Evolutionary conservation across 2,888 invertebrate genomes (phyloP).

Genomic region (Sarcophaga carnaria): DNA sequence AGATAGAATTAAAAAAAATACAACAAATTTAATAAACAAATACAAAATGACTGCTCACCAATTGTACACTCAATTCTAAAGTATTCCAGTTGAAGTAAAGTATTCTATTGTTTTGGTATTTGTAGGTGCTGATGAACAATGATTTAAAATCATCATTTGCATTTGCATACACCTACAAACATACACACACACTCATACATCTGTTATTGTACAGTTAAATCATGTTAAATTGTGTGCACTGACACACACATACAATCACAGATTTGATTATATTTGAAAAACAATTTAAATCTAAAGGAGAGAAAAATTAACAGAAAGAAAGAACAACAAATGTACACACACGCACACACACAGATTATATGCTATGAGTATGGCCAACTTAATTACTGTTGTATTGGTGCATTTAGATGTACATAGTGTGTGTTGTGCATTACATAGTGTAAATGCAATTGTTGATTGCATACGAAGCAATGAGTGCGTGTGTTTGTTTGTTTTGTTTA

Average conservation of each 20-base stretch:
- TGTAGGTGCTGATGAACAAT: constrained; percentile 61
- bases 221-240: constrained; percentile 63
- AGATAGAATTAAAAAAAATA: not conserved
- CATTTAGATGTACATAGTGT: not conserved
- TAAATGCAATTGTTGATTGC: not conserved
- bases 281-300: constrained; percentile 49
- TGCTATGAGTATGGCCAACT: constrained; percentile 48
- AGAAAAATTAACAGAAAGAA: constrained; percentile 6
- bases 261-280: constrained; percentile 54
- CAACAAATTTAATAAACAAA: constrained; percentile 52
- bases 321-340: constrained; percentile 31
- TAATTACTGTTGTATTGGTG: constrained; percentile 41
- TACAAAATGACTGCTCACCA: not conserved
- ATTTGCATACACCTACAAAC: not conserved
- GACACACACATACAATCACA: constrained; percentile 58
- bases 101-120: not conserved
- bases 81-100: not conserved
- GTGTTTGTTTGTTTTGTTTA: not conserved
- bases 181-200: not conserved
- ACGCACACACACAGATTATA: not conserved
- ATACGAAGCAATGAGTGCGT: not conserved
- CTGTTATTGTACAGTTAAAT: not conserved
- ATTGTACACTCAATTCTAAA: not conserved
- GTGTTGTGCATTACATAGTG: not conserved
- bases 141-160: constrained; percentile 57